These are phyloP conservation scores for Euleptes europaea DNA, from an alignment of 2,113 vertebrate species.

Conservation along the genomic window DNA sequence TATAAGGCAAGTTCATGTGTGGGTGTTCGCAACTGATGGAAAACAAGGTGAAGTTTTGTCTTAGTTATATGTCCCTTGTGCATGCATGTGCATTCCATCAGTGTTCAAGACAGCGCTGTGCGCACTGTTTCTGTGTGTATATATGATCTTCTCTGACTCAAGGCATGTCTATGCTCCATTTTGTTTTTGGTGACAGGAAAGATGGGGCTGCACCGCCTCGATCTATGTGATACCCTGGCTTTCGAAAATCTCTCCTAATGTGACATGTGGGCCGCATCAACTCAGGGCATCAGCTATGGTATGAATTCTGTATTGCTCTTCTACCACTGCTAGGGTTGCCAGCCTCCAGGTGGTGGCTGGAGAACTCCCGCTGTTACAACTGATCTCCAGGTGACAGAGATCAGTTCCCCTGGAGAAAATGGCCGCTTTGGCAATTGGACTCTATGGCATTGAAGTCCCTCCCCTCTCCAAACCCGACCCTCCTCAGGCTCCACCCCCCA, in stretches of 20 bases:
- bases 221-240: constrained; percentile 78
- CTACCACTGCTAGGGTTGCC: not conserved
- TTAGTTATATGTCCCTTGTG: too few species aligned
- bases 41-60: too few species aligned
- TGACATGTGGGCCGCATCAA: constrained; percentile 62
- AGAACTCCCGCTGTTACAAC: too few species aligned
- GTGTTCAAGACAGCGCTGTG: not conserved
- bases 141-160: not conserved
- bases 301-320: constrained; percentile 17
- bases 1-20: too few species aligned
- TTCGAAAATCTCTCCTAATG: constrained; percentile 41
- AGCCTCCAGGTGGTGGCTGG: not conserved
- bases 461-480: too few species aligned
- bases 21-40: too few species aligned
- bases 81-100: not conserved
- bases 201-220: constrained; percentile 71
- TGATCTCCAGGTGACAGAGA: too few species aligned
- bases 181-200: constrained; percentile 65
- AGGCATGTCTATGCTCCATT: not conserved
- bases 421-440: too few species aligned
- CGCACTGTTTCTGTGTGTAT: not conserved
- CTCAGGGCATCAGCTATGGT: not conserved
- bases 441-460: too few species aligned
- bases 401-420: too few species aligned
- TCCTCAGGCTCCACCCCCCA: too few species aligned